These are phyloP conservation scores for Phenganax subtilis DNA, from an alignment of 92 coral and sea anemone genomes.

Conservation along the genomic window DNA sequence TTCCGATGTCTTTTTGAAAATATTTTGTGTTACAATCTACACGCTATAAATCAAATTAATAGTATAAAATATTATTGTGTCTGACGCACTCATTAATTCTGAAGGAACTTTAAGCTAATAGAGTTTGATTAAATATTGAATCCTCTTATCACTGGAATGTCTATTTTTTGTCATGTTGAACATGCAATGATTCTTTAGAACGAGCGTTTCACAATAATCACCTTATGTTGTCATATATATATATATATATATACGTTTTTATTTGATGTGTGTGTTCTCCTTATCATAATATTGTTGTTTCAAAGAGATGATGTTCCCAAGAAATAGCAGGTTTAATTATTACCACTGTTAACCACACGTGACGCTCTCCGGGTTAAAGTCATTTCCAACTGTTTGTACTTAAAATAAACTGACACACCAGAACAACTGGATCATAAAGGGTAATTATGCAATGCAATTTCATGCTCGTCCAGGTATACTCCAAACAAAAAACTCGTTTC, in stretches of 20 bases:
- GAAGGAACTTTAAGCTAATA: too few relatives aligned
- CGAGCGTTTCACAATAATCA: neutral
- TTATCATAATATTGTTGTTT: slow-evolving; percentile 3
- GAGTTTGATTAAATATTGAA: too few relatives aligned
- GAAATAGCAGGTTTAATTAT: slow-evolving; percentile 7
- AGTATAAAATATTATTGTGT: too few relatives aligned
- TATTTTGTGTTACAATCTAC: neutral
- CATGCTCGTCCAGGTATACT: too few relatives aligned
- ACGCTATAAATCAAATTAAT: too few relatives aligned
- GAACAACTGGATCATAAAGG: neutral
- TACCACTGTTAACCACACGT: slow-evolving; percentile 16
- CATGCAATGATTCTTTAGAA: neutral
- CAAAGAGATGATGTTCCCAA: neutral
- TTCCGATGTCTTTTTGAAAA: neutral
- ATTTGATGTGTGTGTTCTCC: slow-evolving; percentile 13
- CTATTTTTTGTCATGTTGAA: too few relatives aligned
- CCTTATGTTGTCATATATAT: neutral
- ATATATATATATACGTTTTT: neutral
- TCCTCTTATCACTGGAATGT: too few relatives aligned
- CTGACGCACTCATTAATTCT: too few relatives aligned
- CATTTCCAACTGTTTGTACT: neutral
- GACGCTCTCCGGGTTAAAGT: neutral
- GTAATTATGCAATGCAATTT: too few relatives aligned
- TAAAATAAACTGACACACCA: slow-evolving; percentile 26
- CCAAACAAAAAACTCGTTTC: too few relatives aligned